Conservation (phyloP, 2,888 invertebrate species). For the Sinopyrophorus schimmeli region DNA sequence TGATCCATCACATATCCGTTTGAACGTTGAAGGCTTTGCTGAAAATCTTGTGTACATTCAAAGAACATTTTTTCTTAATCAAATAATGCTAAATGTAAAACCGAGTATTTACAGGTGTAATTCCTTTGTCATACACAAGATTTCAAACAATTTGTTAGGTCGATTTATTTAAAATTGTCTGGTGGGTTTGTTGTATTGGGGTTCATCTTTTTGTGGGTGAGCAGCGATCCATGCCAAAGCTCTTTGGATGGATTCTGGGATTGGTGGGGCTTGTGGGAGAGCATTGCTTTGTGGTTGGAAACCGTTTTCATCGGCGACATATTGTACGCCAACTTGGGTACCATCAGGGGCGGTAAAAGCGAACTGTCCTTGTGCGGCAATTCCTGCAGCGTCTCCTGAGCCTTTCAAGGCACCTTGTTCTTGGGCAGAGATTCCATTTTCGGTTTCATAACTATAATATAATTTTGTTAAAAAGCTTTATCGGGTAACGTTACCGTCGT, state of each 20-base stretch:
- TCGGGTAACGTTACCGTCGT: too few species aligned
- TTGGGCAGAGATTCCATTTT: slow-evolving; percentile 65
- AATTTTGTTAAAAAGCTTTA: background rate
- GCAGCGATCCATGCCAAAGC: slow-evolving; percentile 68
- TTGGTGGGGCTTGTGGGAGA: slow-evolving; percentile 66
- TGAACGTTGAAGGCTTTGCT: slow-evolving; percentile 13
- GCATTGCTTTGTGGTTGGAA: slow-evolving; percentile 62
- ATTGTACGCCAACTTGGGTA: slow-evolving; percentile 60
- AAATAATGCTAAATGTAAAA: slow-evolving; percentile 3
- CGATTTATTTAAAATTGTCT: slow-evolving; percentile 15
- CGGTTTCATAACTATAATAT: slow-evolving; percentile 60
- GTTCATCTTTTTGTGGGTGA: slow-evolving; percentile 53
- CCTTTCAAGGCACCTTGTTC: slow-evolving; percentile 60
- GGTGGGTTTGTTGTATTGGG: slow-evolving; percentile 8
- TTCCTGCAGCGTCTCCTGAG: slow-evolving; percentile 42
- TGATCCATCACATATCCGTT: slow-evolving; percentile 24
- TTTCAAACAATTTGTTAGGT: slow-evolving; percentile 1
- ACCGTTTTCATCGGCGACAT: slow-evolving; percentile 71
- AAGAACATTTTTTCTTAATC: slow-evolving; percentile 2
- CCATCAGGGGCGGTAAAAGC: slow-evolving; percentile 66
- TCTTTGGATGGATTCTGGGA: slow-evolving; percentile 69
- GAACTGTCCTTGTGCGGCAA: slow-evolving; percentile 59
- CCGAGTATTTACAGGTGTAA: slow-evolving; percentile 14
- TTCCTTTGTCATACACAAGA: slow-evolving; percentile 5
- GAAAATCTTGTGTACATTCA: slow-evolving; percentile 5